Base-by-base conservation (phyloP, 2,888 invertebrate genomes). In the Melanophora roralis region DNA sequence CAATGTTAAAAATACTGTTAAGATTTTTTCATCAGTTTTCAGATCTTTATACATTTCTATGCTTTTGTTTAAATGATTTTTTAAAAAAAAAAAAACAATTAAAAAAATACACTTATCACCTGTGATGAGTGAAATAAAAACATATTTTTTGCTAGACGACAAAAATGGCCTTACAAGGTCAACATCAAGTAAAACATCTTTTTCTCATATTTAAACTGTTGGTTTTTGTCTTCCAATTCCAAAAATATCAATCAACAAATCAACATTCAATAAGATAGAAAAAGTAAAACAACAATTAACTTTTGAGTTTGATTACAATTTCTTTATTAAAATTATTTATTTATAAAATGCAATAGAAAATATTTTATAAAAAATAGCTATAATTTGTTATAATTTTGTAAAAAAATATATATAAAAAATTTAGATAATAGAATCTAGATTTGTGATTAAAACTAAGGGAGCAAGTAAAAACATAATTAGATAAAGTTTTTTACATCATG, bases 371-470 rank as follows among this genome's bases (percentile, higher is more conserved):
- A 67, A 47, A 40, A 49, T 19, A n/a, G n/a, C n/a, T n/a, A n/a
- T n/a, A n/a, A n/a, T n/a, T n/a, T n/a, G n/a, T n/a, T n/a, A n/a
- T n/a, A n/a, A 11, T 23, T 64, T 21, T 53, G 43, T 57, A 55
- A 53, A 40, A 67, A 34, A 57, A 34, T 45, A 27, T 6, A 5
- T 27, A 27, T 6, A 27, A 27, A 27, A 5, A 27, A 27, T 27
- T 47, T 23, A 45, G 8, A 8, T n/a, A 47, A 47, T 47, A 59
- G n/a, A 47, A 38, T 16, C 36, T 57, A 67, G n/a, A 19, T 12
- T 32, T 43, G 2, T 53, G 6, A 57, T 69, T 27, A 57, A 59
- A 38, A 27, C 38, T 47, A 69, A 59, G 68, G 57, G 57, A 69
- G 68, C 68, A 69, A 36, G n/a, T 53, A 7, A 19, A 49, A 47